Evolutionary conservation across 2,113 vertebrate genomes (phyloP), one percentile per base, ranked within the genome.

Genomic region (Ceratotherium simum): DNA sequence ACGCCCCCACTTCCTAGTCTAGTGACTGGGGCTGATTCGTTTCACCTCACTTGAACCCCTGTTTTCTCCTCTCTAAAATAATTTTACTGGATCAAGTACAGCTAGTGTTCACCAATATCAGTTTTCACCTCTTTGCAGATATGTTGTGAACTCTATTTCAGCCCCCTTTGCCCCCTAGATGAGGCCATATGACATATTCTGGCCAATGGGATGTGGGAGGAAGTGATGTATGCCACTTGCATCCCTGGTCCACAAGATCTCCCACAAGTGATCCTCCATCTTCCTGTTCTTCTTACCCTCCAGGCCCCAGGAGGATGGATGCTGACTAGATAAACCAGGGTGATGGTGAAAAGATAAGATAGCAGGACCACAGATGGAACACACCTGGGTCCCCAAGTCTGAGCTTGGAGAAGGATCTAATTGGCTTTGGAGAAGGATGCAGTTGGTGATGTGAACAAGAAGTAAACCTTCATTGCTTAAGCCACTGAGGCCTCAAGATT

Each of bases 171-270:
- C 86, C 42, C 42, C 64, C n/a, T 69, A 21, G 11, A 9, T 18
- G 81, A 95, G 13, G 29, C 3, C 78, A 46, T 3, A 3, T 46
- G 70, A 65, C 11, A 8, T 33, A 3, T 56, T 72, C 58, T 36
- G 17, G 79, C 76, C 87, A 75, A 31, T 3, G 67, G 23, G n/a
- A 60, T 9, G 8, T 25, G 33, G 48, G 31, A 93, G 31, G 60
- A 80, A 80, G 33, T 18, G 16, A 42, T 3, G 1, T 14, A 5
- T 0, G 6, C 64, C 12, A 0, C 21, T 13, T 46, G 9, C 3
- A 0, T 8, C 13, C 27, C 48, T 73, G 25, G 51, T 17, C 75
- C 11, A 39, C 31, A 33, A 67, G 51, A 1, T n/a, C 86, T 91
- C 27, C 39, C 10, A 4, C 42, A 3, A 39, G 56, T 36, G 7